Percentiles rank a stretch among this genome's conserved stretches.
phyloP scores from a whole-genome alignment of 2,888 invertebrate species.

The Lottia scabra region DNA sequence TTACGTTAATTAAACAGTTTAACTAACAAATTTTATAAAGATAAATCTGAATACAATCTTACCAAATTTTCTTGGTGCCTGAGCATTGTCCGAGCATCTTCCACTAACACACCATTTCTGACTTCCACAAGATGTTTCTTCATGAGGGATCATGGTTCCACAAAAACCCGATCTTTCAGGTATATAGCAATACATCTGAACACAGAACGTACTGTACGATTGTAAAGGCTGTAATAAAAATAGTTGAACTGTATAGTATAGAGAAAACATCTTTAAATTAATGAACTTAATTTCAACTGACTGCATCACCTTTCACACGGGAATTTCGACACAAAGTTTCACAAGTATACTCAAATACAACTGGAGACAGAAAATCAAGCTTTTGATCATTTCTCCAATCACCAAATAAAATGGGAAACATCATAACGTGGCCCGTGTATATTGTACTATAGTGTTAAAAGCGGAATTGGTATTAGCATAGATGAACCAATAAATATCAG shows the following conservation, averaged over 20 bases:
- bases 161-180: constrained; percentile 26
- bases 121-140: constrained; percentile 19
- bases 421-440: no score
- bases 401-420: no score
- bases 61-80: not conserved
- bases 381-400: no score
- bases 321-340: no score
- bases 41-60: not conserved
- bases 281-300: not conserved
- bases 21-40: no score
- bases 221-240: not conserved
- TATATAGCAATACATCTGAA: constrained; percentile 24
- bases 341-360: no score
- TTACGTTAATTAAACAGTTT: no score
- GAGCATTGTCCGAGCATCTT: not conserved
- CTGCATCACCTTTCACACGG: not conserved
- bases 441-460: no score
- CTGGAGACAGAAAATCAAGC: no score
- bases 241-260: not conserved
- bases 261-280: no score
- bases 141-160: constrained; percentile 22
- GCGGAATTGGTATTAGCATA: no score
- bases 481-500: no score
- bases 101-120: constrained; percentile 15
- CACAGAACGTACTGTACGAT: constrained; percentile 15